Evolutionary conservation across 1,140 invertebrate genomes (phyloP).

Genomic region (Drosophila melanica): DNA sequence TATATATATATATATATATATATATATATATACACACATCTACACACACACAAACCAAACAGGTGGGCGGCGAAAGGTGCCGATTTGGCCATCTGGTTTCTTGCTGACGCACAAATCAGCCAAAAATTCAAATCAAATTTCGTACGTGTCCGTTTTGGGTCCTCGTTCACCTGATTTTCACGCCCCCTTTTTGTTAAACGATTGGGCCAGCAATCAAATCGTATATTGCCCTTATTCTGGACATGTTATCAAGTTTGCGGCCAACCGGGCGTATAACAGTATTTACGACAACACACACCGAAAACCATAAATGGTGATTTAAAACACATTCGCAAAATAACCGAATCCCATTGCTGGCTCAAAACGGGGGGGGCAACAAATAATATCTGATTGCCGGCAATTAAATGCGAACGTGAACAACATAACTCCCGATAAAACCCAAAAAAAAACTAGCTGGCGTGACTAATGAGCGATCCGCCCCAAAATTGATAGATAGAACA

Average conservation of each 20-base stretch:
- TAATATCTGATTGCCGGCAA: slow-evolving; percentile 60
- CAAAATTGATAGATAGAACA: slow-evolving; percentile 29
- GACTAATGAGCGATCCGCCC: slow-evolving; percentile 15
- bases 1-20: neutral
- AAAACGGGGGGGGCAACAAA: slow-evolving; percentile 11
- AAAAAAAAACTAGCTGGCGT: slow-evolving; percentile 14
- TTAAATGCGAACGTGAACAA: slow-evolving; percentile 33
- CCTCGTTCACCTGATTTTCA: slow-evolving; percentile 34
- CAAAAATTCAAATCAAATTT: slow-evolving; percentile 59
- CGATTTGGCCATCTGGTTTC: slow-evolving; percentile 36
- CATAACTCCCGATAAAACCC: neutral
- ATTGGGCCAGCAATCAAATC: slow-evolving; percentile 51
- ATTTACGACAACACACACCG: slow-evolving; percentile 52
- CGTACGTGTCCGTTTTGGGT: slow-evolving; percentile 52
- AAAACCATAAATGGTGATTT: slow-evolving; percentile 61
- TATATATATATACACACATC: neutral
- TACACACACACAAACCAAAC: neutral
- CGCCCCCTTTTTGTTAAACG: slow-evolving; percentile 32
- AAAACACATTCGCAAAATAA: slow-evolving; percentile 43
- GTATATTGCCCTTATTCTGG: slow-evolving; percentile 41
- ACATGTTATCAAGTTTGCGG: slow-evolving; percentile 5
- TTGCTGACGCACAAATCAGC: slow-evolving; percentile 59
- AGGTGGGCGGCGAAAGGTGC: neutral
- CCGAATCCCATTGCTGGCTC: slow-evolving; percentile 28
- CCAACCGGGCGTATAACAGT: slow-evolving; percentile 32